A percentile compares a stretch with the other conserved stretches of the same genome.
Evolutionary conservation across 2,797 vertebrate genomes (phyloP).

Genomic region (Lacerta agilis): DNA sequence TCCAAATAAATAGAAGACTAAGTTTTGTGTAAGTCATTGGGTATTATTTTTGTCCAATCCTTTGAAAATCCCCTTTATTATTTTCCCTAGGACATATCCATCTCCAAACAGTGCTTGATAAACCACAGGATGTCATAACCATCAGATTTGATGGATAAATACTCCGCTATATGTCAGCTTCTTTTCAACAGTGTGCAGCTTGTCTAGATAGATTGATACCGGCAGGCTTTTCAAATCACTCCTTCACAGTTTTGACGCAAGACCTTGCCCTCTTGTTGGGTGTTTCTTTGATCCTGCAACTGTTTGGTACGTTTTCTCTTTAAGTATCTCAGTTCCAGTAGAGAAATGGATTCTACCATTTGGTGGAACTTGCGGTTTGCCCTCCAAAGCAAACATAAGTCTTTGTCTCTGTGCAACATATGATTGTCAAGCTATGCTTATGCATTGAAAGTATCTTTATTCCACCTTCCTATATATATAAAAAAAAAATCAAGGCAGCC

Average conservation of each 20-base stretch:
- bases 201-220: conserved; percentile 15
- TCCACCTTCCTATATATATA: neutral
- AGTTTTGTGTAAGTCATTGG: neutral
- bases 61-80: conserved; percentile 19
- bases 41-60: conserved; percentile 21
- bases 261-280: conserved; percentile 15
- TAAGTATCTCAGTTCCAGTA: neutral
- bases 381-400: neutral
- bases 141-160: neutral
- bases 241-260: neutral
- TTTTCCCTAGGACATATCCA: conserved; percentile 6
- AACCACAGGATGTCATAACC: conserved; percentile 8
- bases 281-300: conserved; percentile 14
- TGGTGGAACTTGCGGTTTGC: neutral
- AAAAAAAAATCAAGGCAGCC: neutral
- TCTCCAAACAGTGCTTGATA: conserved; percentile 4
- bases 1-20: neutral
- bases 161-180: conserved; percentile 21
- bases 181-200: conserved; percentile 10
- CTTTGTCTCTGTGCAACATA: neutral
- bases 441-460: neutral
- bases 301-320: neutral
- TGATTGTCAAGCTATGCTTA: neutral
- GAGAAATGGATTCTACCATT: neutral
- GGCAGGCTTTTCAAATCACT: conserved; percentile 12